These are phyloP conservation scores for Xylocopa sonorina DNA, from an alignment of 1,140 invertebrate genomes.

Conservation along the genomic window DNA sequence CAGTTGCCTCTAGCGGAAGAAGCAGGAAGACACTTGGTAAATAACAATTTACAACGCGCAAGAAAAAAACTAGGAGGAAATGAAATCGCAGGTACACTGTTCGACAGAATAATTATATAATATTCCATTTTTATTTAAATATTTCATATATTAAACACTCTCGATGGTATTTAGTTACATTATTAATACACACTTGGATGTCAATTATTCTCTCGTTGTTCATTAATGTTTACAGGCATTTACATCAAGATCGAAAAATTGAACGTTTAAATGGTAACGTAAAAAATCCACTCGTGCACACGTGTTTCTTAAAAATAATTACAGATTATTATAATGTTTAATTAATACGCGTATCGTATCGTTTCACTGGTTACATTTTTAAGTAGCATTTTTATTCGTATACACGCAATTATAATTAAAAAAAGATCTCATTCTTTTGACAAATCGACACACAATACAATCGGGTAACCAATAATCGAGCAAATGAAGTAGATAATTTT, in stretches of 20 bases:
- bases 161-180: background rate
- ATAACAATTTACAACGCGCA: no score
- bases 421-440: background rate
- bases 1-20: background rate
- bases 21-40: background rate
- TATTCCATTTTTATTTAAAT: conserved; percentile 7
- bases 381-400: background rate
- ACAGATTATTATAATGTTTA: conserved; percentile 1
- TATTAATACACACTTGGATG: background rate
- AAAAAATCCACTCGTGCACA: conserved; percentile 18
- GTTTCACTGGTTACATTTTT: background rate
- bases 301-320: background rate
- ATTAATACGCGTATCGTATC: background rate
- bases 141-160: background rate
- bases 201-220: conserved; percentile 25
- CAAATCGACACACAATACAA: no score
- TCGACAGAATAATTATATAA: no score
- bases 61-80: background rate
- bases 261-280: background rate
- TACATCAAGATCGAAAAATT: background rate
- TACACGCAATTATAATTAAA: background rate
- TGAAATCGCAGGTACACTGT: no score
- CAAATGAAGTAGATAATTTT: conserved; percentile 4
- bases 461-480: background rate
- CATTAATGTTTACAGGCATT: conserved; percentile 31